Conservation (phyloP, 1,140 invertebrate genomes). For the Lasioglossum baleicum region DNA sequence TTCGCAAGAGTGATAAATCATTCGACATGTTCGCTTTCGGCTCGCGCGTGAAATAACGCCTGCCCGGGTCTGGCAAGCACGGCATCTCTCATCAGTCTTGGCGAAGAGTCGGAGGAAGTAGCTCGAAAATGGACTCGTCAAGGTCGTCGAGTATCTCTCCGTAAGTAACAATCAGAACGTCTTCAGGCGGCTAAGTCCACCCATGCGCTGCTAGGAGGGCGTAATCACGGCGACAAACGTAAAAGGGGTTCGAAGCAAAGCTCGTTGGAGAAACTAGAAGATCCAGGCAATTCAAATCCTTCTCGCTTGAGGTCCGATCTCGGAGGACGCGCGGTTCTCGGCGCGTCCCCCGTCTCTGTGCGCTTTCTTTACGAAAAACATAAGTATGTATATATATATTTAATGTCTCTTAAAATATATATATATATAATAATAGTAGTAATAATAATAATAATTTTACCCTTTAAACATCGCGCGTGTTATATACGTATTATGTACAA, state of each 20-base stretch:
- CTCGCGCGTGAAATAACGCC: background rate
- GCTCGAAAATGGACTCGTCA: background rate
- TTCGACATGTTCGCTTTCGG: too few relatives aligned
- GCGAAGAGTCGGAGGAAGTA: background rate
- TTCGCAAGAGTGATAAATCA: too few relatives aligned
- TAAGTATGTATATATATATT: constrained; percentile 48
- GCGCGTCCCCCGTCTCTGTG: constrained; percentile 30
- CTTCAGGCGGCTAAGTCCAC: constrained; percentile 53
- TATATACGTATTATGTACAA: constrained; percentile 59
- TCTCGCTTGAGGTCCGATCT: constrained; percentile 57
- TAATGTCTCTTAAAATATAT: constrained; percentile 50
- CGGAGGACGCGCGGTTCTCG: constrained; percentile 11
- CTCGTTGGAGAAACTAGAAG: background rate
- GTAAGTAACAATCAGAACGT: constrained; percentile 52
- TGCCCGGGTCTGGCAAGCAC: background rate
- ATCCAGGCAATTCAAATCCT: constrained; percentile 51
- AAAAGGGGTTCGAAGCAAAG: constrained; percentile 5
- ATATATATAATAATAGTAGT: background rate
- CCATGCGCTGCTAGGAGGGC: constrained; percentile 43
- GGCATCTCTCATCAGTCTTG: constrained; percentile 1
- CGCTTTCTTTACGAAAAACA: constrained; percentile 46
- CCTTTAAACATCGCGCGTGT: constrained; percentile 47
- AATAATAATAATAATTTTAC: constrained; percentile 36
- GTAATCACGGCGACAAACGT: constrained; percentile 12
- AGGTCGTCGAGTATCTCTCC: constrained; percentile 15